Evolutionary conservation across 2,888 invertebrate species (phyloP).

Genomic region (Ashinkailepas kermadecensis): DNA sequence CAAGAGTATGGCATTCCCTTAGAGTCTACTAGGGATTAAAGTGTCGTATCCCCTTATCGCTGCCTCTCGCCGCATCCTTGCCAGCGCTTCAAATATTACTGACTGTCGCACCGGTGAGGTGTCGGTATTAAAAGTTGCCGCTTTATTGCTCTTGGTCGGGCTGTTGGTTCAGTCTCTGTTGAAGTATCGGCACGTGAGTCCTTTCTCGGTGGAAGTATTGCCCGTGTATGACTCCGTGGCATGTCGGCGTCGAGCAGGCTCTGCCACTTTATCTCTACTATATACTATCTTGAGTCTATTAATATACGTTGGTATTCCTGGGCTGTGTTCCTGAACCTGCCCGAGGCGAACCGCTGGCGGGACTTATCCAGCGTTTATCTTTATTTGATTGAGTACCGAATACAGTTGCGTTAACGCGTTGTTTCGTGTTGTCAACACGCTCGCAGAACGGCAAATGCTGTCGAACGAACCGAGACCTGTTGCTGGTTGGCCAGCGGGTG

Average conservation of each 20-base stretch:
- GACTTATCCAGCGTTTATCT: not conserved
- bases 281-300: not conserved
- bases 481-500: too few species aligned
- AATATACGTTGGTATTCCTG: not conserved
- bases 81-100: not conserved
- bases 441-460: too few species aligned
- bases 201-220: not conserved
- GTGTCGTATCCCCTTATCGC: not conserved
- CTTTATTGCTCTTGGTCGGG: not conserved
- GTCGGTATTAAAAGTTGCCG: not conserved
- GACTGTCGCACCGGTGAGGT: not conserved
- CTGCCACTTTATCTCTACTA: not conserved
- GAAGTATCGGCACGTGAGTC: not conserved
- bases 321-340: not conserved
- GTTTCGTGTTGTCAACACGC: not conserved
- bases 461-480: too few species aligned
- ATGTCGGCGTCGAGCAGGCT: not conserved
- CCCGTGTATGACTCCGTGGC: not conserved
- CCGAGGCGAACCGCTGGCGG: not conserved
- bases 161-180: not conserved
- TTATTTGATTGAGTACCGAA: slow-evolving; percentile 11
- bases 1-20: slow-evolving; percentile 3
- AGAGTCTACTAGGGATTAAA: not conserved
- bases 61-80: not conserved
- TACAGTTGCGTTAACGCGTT: not conserved